These are phyloP conservation scores for Cyprinodon diabolis DNA, from an alignment of 2,797 vertebrate genomes.

Conservation along the genomic window DNA sequence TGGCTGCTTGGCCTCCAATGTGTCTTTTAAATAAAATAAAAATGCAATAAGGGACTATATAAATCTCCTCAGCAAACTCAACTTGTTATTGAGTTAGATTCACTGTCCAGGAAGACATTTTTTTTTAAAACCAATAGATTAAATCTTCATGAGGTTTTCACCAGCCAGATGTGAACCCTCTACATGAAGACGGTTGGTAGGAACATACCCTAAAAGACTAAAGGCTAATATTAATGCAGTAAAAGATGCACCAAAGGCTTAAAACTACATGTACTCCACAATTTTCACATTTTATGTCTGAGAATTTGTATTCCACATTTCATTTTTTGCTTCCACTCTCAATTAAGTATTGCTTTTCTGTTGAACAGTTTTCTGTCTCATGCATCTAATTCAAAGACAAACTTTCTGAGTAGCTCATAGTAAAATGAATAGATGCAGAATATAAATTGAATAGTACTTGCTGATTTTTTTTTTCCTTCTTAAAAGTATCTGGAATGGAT, in stretches of 20 bases:
- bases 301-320: no score
- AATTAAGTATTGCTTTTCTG: no score
- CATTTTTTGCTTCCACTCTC: no score
- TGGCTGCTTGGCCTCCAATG: slow-evolving; percentile 35
- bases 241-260: no score
- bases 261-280: no score
- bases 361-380: no score
- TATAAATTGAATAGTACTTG: not conserved
- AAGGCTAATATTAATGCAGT: no score
- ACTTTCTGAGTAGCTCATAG: no score
- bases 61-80: not conserved
- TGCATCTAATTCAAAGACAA: no score
- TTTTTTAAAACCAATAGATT: not conserved
- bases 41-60: slow-evolving; percentile 19
- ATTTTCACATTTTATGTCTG: no score
- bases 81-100: not conserved
- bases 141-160: not conserved
- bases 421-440: not conserved
- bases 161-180: not conserved
- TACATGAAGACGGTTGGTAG: no score
- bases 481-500: not conserved
- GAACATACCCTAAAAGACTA: no score
- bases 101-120: not conserved
- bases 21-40: slow-evolving; percentile 22
- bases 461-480: not conserved